A percentile compares a stretch with the other conserved stretches of the same genome.
phyloP scores from a whole-genome alignment of 2,797 vertebrate genomes.

The Bradypus variegatus region DNA sequence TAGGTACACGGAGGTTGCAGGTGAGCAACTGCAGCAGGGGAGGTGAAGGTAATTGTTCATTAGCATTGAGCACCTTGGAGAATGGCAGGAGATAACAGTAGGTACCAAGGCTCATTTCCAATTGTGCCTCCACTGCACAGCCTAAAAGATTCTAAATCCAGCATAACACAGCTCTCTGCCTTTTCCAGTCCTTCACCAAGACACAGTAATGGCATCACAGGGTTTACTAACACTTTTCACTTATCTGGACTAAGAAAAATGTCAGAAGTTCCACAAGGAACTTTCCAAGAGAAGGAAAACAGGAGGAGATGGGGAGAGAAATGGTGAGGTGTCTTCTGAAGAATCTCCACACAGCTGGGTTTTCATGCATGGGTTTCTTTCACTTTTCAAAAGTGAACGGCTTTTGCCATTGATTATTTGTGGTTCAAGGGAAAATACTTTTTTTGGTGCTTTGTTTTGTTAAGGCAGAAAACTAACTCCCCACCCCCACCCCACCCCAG shows the following conservation, averaged over 20 bases:
- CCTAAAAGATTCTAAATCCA: background rate
- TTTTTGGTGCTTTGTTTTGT: background rate
- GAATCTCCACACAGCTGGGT: background rate
- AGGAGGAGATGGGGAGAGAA: background rate
- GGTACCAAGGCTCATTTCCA: background rate
- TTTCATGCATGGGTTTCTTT: background rate
- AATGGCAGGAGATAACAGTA: background rate
- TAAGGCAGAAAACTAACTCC: background rate
- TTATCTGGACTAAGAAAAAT: background rate
- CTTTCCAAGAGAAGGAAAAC: background rate
- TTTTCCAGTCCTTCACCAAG: background rate
- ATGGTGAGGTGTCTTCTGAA: background rate
- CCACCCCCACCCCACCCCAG: too few relatives aligned
- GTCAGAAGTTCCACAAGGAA: background rate
- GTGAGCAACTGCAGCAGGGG: background rate
- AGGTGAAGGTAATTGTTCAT: background rate
- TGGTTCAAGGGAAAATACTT: background rate
- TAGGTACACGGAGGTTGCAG: background rate
- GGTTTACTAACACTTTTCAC: background rate
- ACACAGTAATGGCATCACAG: background rate
- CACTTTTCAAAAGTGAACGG: background rate
- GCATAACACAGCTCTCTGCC: background rate
- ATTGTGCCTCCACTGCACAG: background rate
- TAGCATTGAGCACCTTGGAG: background rate
- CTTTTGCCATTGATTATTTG: background rate